phyloP scores from a whole-genome alignment of 2,797 vertebrate species.

The Tenualosa thibaudeaui region DNA sequence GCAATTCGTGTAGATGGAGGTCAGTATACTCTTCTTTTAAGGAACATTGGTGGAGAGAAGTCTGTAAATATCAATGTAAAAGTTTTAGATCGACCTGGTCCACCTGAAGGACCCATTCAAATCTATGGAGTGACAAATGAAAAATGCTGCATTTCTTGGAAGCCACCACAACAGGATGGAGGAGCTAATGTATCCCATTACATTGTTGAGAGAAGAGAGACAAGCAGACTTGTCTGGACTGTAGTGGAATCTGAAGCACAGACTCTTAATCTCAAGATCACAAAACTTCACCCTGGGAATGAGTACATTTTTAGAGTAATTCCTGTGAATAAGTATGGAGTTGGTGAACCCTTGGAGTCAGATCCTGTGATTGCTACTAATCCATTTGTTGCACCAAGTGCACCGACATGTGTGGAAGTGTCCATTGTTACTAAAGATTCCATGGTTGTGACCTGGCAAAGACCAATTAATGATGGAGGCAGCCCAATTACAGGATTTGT shows the following conservation, averaged over 20 bases:
- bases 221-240: constrained; percentile 96
- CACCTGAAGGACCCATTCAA: constrained; percentile 88
- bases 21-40: constrained; percentile 87
- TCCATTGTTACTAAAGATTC: constrained; percentile 93
- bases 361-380: constrained; percentile 89
- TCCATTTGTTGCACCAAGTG: constrained; percentile 86
- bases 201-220: constrained; percentile 94
- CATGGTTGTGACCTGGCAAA: constrained; percentile 96
- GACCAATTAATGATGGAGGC: constrained; percentile 90
- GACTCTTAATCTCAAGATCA: constrained; percentile 89
- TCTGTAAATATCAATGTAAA: constrained; percentile 87
- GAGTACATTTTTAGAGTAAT: constrained; percentile 97
- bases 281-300: constrained; percentile 95
- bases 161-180: constrained; percentile 91
- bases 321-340: constrained; percentile 95
- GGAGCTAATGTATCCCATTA: constrained; percentile 95
- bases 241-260: constrained; percentile 90
- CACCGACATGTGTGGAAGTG: constrained; percentile 89
- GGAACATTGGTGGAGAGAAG: constrained; percentile 96
- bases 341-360: constrained; percentile 95
- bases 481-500: constrained; percentile 90
- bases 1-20: constrained; percentile 91
- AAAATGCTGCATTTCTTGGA: constrained; percentile 93
- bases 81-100: constrained; percentile 95
- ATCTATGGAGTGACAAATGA: constrained; percentile 89